Evolutionary conservation across 2,113 vertebrate genomes (phyloP).

Genomic region (Pseudorhombus dupliciocellatus): DNA sequence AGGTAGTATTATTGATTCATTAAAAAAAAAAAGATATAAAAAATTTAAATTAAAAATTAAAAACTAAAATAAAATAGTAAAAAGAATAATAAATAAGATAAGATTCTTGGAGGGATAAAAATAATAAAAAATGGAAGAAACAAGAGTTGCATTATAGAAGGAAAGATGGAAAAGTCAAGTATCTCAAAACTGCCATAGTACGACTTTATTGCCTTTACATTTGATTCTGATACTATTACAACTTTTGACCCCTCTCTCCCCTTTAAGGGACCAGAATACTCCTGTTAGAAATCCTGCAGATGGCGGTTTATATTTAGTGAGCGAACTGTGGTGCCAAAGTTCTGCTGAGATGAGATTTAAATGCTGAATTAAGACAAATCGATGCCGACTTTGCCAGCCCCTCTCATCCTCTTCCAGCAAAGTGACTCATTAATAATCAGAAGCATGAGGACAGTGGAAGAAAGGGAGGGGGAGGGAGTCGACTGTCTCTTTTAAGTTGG

Average conservation of each 20-base stretch:
- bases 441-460: conserved; percentile 12
- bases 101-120: no score
- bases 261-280: not conserved
- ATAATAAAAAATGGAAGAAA: no score
- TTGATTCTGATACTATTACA: no score
- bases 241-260: not conserved
- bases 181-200: no score
- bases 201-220: not conserved
- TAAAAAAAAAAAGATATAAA: no score
- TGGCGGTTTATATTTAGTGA: not conserved
- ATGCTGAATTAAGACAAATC: not conserved
- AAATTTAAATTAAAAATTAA: no score
- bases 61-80: no score
- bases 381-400: not conserved
- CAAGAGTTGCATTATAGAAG: no score
- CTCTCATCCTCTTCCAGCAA: conserved; percentile 2
- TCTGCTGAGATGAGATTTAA: not conserved
- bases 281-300: not conserved
- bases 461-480: not conserved
- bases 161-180: no score
- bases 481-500: not conserved
- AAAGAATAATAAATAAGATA: no score
- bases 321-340: not conserved
- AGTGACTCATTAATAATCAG: conserved; percentile 21
- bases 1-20: no score